phyloP scores from a whole-genome alignment of 2,113 vertebrate species.

The Campylomormyrus tamandua region DNA sequence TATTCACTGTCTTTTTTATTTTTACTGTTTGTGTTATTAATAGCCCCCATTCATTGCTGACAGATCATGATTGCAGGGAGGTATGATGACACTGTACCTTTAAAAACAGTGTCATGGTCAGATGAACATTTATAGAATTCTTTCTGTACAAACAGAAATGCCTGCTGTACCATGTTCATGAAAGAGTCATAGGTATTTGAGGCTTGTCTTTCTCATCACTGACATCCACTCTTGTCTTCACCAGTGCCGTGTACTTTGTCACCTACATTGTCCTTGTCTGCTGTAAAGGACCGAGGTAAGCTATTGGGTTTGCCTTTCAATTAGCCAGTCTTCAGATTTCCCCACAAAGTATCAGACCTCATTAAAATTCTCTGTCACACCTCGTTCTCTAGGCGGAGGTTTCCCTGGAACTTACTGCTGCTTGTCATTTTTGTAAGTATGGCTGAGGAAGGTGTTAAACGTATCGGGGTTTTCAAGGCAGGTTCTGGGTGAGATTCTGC shows the following conservation, averaged over 20 bases:
- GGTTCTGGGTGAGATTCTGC: not conserved
- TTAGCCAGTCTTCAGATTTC: not conserved
- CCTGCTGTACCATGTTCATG: not conserved
- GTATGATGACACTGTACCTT: too few relatives aligned
- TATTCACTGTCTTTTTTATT: not conserved
- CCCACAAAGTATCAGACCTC: not conserved
- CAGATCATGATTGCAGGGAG: not conserved
- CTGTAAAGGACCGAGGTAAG: constrained; percentile 85
- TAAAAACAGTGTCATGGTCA: not conserved
- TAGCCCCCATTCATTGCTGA: not conserved
- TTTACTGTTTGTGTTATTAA: not conserved
- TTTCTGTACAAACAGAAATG: not conserved
- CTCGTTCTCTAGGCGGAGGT: constrained; percentile 72
- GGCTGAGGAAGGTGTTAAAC: not conserved
- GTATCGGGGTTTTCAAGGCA: not conserved
- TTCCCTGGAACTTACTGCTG: constrained; percentile 86
- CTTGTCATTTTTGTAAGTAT: constrained; percentile 82
- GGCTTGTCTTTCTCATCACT: not conserved
- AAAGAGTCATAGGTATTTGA: not conserved
- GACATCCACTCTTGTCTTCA: constrained; percentile 25
- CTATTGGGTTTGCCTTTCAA: constrained; percentile 8
- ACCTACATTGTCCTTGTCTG: constrained; percentile 78
- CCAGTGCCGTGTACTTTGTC: constrained; percentile 74
- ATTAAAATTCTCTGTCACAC: not conserved
- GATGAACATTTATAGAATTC: not conserved